Evolutionary conservation across 2,113 vertebrate species (phyloP).

Genomic region (Sander lucioperca): DNA sequence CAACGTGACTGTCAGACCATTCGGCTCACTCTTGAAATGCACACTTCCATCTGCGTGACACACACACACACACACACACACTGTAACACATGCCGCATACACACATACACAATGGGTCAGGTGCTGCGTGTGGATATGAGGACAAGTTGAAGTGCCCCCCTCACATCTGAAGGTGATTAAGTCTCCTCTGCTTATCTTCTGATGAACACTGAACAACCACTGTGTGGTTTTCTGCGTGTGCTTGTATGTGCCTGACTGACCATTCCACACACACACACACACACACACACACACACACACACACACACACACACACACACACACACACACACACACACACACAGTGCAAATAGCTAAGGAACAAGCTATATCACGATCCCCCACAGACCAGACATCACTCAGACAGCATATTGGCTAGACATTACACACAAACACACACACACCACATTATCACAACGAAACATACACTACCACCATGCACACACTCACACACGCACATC

Average conservation of each 20-base stretch:
- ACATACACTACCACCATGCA: conserved; percentile 60
- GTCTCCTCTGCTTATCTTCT: conserved; percentile 83
- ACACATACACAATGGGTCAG: conserved; percentile 56
- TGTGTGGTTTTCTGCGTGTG: conserved; percentile 37
- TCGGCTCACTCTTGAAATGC: conserved; percentile 46
- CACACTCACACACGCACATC: conserved; percentile 17
- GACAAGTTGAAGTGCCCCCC: conserved; percentile 79
- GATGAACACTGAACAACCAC: conserved; percentile 77
- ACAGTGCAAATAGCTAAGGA: conserved; percentile 40
- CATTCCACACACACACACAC: conserved; percentile 38
- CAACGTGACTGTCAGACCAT: background rate
- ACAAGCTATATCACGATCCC: conserved; percentile 66
- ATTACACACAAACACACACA: conserved; percentile 71
- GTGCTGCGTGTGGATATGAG: conserved; percentile 73
- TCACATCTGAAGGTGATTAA: conserved; percentile 82
- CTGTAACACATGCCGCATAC: background rate
- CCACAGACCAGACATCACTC: conserved; percentile 74
- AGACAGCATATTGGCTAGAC: conserved; percentile 73
- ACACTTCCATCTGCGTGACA: conserved; percentile 41
- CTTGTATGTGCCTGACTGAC: conserved; percentile 45
- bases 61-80: conserved; percentile 29
- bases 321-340: conserved; percentile 41
- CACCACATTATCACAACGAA: conserved; percentile 64
- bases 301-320: conserved; percentile 52
- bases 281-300: conserved; percentile 45